A percentile compares a stretch with the other conserved stretches of the same genome.
Conservation (phyloP, 2,888 invertebrate species). For the Agonum fuliginosum region DNA sequence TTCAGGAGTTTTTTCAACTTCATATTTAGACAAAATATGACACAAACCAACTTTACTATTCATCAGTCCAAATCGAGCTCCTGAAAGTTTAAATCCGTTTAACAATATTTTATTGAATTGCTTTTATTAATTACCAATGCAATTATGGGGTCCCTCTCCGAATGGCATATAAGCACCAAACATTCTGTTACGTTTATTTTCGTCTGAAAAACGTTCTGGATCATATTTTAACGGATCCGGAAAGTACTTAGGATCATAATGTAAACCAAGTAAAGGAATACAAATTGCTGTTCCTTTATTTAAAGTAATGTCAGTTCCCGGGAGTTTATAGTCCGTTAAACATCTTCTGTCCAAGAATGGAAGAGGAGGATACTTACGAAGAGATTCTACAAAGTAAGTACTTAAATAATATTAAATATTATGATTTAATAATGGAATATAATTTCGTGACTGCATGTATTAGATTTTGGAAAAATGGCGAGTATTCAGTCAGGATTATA, state of each 20-base stretch:
- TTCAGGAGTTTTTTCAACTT: constrained; percentile 65
- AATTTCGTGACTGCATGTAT: no score
- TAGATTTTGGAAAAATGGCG: no score
- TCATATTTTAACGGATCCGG: constrained; percentile 72
- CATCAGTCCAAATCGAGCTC: constrained; percentile 69
- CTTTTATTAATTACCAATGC: constrained; percentile 67
- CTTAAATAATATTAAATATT: no score
- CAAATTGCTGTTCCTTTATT: constrained; percentile 70
- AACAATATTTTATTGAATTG: no score
- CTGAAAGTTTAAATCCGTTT: constrained; percentile 67
- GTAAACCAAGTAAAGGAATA: constrained; percentile 69
- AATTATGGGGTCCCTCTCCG: constrained; percentile 69
- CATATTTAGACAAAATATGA: constrained; percentile 67
- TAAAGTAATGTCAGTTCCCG: constrained; percentile 69
- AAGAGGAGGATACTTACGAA: constrained; percentile 71
- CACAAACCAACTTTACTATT: constrained; percentile 69
- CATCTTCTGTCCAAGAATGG: constrained; percentile 67
- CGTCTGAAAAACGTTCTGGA: constrained; percentile 71
- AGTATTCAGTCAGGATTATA: no score
- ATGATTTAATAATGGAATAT: no score
- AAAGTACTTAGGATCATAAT: constrained; percentile 70
- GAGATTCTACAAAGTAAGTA: constrained; percentile 69
- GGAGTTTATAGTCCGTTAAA: constrained; percentile 68
- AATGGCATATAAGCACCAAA: constrained; percentile 69
- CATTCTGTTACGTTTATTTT: constrained; percentile 66